A percentile compares a stretch with the other conserved stretches of the same genome.
Evolutionary conservation across 2,113 vertebrate species (phyloP).

Genomic region (Numida meleagris): DNA sequence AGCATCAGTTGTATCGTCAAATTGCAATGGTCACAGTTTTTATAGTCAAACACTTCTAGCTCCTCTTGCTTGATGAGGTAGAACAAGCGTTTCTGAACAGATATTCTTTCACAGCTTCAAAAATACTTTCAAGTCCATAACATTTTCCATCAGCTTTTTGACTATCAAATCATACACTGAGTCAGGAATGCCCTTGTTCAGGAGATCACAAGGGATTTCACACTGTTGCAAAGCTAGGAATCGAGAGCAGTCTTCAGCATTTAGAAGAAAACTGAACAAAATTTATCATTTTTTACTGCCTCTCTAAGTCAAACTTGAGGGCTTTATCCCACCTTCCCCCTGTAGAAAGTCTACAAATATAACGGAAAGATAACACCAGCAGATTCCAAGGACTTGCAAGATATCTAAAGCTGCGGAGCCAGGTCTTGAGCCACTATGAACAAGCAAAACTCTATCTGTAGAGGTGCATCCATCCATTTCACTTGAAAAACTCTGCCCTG

Average conservation of each 20-base stretch:
- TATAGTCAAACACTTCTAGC: background rate
- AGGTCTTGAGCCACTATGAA: background rate
- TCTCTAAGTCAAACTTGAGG: rapidly evolving
- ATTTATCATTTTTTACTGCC: background rate
- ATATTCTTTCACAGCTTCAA: background rate
- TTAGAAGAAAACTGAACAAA: background rate
- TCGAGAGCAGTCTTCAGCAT: background rate
- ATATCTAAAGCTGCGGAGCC: background rate
- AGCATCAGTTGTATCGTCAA: background rate
- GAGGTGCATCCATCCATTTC: rapidly evolving
- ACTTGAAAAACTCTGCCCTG: background rate
- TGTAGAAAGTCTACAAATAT: background rate
- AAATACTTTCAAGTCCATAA: background rate
- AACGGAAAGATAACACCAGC: background rate
- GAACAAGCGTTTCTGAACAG: background rate
- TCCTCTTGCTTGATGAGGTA: background rate
- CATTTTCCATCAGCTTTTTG: background rate
- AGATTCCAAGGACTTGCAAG: background rate
- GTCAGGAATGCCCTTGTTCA: background rate
- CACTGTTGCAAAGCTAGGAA: background rate
- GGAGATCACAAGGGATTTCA: background rate
- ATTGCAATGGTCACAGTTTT: background rate
- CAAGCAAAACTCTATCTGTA: background rate
- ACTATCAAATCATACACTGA: background rate
- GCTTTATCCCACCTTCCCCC: background rate